Percentiles rank a stretch among this genome's conserved stretches.
Conservation (phyloP, 2,888 invertebrate genomes). For the Metopia argyrocephala region DNA sequence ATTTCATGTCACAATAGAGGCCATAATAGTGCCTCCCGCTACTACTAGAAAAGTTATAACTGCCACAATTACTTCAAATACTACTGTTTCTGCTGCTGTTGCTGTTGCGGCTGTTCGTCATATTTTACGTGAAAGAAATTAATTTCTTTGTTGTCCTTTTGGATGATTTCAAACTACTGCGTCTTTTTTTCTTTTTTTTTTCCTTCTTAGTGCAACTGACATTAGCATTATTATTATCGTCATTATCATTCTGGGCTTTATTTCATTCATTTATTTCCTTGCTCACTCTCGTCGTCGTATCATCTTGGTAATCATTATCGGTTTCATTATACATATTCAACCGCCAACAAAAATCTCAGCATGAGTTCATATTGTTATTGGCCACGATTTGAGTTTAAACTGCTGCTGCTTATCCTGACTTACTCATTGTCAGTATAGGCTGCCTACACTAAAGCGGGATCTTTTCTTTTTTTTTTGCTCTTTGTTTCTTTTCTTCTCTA, state of each 20-base stretch:
- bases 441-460: slow-evolving; percentile 24
- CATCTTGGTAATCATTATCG: slow-evolving; percentile 25
- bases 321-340: slow-evolving; percentile 43
- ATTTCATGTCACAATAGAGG: slow-evolving; percentile 24
- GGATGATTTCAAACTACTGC: slow-evolving; percentile 39
- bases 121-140: slow-evolving; percentile 55
- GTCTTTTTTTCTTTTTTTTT: slow-evolving; percentile 18
- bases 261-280: slow-evolving; percentile 49
- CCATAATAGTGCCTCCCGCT: slow-evolving; percentile 42
- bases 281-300: no score
- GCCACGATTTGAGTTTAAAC: slow-evolving; percentile 56
- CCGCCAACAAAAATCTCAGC: slow-evolving; percentile 63
- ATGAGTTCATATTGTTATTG: slow-evolving; percentile 60
- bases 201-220: slow-evolving; percentile 46
- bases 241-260: slow-evolving; percentile 27
- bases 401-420: slow-evolving; percentile 52
- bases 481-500: not conserved
- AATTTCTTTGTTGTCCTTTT: slow-evolving; percentile 65
- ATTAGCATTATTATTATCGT: slow-evolving; percentile 54
- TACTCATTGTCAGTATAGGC: slow-evolving; percentile 8
- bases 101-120: slow-evolving; percentile 46
- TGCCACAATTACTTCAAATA: slow-evolving; percentile 18
- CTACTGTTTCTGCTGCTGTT: slow-evolving; percentile 26
- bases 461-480: slow-evolving; percentile 14
- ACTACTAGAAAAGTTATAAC: slow-evolving; percentile 17